These are phyloP conservation scores for Microplitis deprimator DNA, from an alignment of 2,888 invertebrate genomes.

Conservation along the genomic window DNA sequence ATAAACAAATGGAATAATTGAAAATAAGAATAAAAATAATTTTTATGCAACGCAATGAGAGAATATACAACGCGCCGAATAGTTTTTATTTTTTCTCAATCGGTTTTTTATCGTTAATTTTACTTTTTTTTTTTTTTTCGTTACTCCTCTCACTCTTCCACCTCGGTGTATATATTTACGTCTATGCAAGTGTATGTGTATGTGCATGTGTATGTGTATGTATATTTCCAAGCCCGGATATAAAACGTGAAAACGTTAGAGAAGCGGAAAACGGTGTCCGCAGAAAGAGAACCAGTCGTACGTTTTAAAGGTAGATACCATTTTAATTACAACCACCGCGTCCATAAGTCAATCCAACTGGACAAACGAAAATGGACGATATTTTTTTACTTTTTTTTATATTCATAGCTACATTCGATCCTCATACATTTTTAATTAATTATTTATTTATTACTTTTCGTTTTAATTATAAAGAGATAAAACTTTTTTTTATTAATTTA, in stretches of 20 bases:
- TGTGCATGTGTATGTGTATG: background rate
- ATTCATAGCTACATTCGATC: slow-evolving; percentile 33
- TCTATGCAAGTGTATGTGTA: background rate
- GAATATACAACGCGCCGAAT: slow-evolving; percentile 9
- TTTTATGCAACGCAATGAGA: background rate
- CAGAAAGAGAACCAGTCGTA: slow-evolving; percentile 53
- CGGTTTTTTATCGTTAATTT: slow-evolving; percentile 23
- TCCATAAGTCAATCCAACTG: slow-evolving; percentile 61
- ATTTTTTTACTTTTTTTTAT: slow-evolving; percentile 51
- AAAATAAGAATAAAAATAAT: background rate
- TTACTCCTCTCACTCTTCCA: background rate
- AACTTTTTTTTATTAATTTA: background rate
- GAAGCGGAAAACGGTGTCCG: slow-evolving; percentile 50
- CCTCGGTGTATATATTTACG: background rate
- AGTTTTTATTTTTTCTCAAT: slow-evolving; percentile 29
- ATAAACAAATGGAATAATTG: background rate
- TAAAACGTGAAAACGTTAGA: slow-evolving; percentile 37
- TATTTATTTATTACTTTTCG: too few relatives aligned
- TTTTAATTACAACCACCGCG: slow-evolving; percentile 59
- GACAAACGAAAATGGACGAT: slow-evolving; percentile 56
- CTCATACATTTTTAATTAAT: background rate
- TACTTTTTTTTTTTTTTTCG: background rate
- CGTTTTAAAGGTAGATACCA: slow-evolving; percentile 57
- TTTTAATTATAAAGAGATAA: background rate
- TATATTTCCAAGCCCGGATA: slow-evolving; percentile 9